Conservation (phyloP, 2,113 vertebrate genomes). For the Ciconia stormi region DNA sequence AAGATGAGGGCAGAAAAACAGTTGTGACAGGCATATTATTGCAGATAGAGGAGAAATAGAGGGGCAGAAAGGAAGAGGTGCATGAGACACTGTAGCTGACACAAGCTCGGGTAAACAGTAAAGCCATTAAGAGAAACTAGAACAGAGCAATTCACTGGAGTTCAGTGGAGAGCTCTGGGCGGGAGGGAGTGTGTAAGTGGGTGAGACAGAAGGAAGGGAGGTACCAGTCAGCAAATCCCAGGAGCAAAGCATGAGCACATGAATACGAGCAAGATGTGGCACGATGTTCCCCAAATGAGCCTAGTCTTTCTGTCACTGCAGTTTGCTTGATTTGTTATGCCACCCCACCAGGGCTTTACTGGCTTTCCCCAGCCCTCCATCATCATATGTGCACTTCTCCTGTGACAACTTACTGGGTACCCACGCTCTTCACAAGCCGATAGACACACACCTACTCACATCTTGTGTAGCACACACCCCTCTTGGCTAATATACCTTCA, state of each 20-base stretch:
- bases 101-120: neutral
- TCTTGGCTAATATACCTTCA: neutral
- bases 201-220: neutral
- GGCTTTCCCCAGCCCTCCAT: neutral
- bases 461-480: neutral
- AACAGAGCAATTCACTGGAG: neutral
- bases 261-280: neutral
- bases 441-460: neutral
- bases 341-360: neutral
- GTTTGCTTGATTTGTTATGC: neutral
- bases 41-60: neutral
- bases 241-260: neutral
- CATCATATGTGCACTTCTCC: fast-evolving
- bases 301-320: neutral
- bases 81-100: neutral
- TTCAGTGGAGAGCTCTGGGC: neutral
- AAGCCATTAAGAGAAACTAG: neutral
- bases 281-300: neutral
- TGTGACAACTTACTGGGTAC: neutral
- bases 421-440: fast-evolving
- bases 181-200: neutral
- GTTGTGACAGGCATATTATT: neutral
- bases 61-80: neutral
- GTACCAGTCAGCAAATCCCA: neutral
- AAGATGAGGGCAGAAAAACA: neutral